A percentile compares a stretch with the other conserved stretches of the same genome.
Conservation (phyloP, 2,888 invertebrate genomes). For the Euzophera pinguis region DNA sequence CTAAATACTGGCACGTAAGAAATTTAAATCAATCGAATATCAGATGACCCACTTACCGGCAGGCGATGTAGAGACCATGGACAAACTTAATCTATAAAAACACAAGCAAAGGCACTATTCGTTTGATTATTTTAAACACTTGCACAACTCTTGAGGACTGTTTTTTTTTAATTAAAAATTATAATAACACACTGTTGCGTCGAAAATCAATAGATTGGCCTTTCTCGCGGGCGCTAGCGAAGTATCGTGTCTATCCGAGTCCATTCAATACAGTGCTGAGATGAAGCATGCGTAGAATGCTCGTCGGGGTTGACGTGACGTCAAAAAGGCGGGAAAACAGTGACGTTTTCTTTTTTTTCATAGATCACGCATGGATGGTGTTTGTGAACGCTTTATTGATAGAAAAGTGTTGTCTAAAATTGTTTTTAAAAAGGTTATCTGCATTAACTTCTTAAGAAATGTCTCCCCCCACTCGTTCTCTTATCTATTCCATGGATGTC, state of each 20-base stretch:
- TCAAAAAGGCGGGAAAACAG: conserved; percentile 59
- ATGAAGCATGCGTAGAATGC: conserved; percentile 64
- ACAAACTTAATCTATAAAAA: conserved; percentile 30
- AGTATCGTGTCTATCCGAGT: conserved; percentile 34
- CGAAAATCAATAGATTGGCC: conserved; percentile 65
- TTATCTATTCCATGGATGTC: too few relatives aligned
- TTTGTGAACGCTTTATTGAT: too few relatives aligned
- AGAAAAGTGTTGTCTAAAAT: too few relatives aligned
- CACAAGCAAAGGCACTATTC: conserved; percentile 58
- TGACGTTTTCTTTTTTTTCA: conserved; percentile 54
- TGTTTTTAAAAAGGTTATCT: too few relatives aligned
- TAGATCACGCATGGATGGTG: neutral
- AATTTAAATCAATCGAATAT: conserved; percentile 27
- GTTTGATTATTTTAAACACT: conserved; percentile 40
- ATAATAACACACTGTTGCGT: conserved; percentile 55
- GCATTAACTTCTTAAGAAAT: too few relatives aligned
- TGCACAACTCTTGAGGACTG: conserved; percentile 51
- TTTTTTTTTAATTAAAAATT: conserved; percentile 43
- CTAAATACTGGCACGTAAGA: conserved; percentile 15
- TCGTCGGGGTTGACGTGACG: conserved; percentile 32
- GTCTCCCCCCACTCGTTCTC: too few relatives aligned
- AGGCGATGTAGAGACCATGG: conserved; percentile 31
- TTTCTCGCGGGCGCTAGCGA: conserved; percentile 43
- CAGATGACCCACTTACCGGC: conserved; percentile 45
- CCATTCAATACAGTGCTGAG: conserved; percentile 61